These are phyloP conservation scores for Abramis brama DNA, from an alignment of 2,113 vertebrate genomes.

Conservation along the genomic window DNA sequence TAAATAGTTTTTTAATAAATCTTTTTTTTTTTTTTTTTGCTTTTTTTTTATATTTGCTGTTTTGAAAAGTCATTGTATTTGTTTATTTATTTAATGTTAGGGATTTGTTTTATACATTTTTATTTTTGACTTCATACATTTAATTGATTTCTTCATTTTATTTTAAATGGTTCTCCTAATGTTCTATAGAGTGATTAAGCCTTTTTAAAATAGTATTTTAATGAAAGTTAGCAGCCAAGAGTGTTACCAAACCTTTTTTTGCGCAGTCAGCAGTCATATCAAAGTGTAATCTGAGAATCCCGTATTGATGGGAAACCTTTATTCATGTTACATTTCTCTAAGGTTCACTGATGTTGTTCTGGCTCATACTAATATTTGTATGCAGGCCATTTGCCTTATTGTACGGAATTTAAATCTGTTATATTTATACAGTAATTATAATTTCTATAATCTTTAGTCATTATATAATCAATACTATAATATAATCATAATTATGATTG, in stretches of 20 bases:
- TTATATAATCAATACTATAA: too few species aligned
- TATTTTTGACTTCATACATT: background rate
- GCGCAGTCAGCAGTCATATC: background rate
- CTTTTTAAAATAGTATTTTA: background rate
- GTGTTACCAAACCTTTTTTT: background rate
- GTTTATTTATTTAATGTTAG: background rate
- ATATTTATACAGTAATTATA: background rate
- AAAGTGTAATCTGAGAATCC: background rate
- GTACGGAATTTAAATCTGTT: background rate
- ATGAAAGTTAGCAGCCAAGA: background rate
- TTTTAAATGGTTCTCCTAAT: background rate
- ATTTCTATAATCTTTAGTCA: background rate
- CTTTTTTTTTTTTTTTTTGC: background rate
- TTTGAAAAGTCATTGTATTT: too few species aligned
- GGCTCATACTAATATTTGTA: background rate
- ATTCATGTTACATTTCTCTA: background rate
- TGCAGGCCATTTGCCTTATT: background rate
- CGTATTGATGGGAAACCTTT: background rate
- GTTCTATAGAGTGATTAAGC: background rate
- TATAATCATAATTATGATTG: background rate
- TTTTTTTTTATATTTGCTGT: too few species aligned
- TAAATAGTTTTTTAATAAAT: background rate
- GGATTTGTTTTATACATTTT: background rate
- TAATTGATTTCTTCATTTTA: background rate
- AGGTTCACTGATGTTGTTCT: background rate